Percentiles rank a stretch among this genome's conserved stretches.
Evolutionary conservation across 2,888 invertebrate genomes (phyloP).

Genomic region (Lordiphosa andalusiaca): DNA sequence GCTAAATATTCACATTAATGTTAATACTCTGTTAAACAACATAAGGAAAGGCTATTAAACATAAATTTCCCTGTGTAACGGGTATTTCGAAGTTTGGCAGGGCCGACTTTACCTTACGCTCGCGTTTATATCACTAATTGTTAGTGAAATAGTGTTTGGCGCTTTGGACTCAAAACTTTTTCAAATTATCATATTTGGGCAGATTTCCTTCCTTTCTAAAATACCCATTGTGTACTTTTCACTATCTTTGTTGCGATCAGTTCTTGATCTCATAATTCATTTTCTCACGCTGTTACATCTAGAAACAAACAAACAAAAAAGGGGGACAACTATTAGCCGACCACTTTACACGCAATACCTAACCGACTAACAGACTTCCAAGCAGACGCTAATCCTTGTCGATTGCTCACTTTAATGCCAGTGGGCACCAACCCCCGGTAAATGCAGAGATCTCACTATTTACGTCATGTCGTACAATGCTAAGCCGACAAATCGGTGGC

Average conservation of each 20-base stretch:
- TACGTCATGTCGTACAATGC: slow-evolving; percentile 75
- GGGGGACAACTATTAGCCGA: slow-evolving; percentile 53
- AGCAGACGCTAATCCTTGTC: slow-evolving; percentile 57
- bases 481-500: slow-evolving; percentile 80
- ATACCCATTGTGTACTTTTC: too few species aligned
- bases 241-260: not conserved
- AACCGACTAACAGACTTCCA: slow-evolving; percentile 40
- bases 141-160: too few species aligned
- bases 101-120: too few species aligned
- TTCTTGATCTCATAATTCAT: slow-evolving; percentile 10
- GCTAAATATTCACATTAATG: too few species aligned
- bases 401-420: slow-evolving; percentile 71
- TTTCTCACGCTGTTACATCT: slow-evolving; percentile 53
- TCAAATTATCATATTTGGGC: too few species aligned
- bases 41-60: too few species aligned
- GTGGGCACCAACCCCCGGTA: slow-evolving; percentile 6
- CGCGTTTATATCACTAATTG: too few species aligned
- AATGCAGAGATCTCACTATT: slow-evolving; percentile 46
- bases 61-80: too few species aligned
- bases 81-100: too few species aligned
- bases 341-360: slow-evolving; percentile 64
- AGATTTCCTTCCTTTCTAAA: too few species aligned
- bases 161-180: too few species aligned
- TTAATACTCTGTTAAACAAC: too few species aligned
- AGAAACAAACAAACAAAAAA: slow-evolving; percentile 4